Evolutionary conservation across 2,113 vertebrate genomes (phyloP).

Genomic region (Myotis yumanensis): DNA sequence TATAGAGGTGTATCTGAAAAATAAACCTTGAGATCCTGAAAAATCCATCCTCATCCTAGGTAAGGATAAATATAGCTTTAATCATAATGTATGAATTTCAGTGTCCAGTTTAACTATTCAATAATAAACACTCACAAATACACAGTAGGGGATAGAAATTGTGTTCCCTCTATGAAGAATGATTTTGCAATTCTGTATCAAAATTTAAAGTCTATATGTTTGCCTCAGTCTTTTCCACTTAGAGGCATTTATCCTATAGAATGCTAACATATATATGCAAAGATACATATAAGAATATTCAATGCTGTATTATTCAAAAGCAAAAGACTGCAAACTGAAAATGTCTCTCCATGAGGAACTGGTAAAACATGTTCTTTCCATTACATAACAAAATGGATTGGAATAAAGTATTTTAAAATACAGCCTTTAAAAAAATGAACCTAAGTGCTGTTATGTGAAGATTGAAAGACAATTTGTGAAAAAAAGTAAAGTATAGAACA

Average conservation of each 20-base stretch:
- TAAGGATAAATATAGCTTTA: neutral
- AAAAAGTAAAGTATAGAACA: neutral
- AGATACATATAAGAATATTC: neutral
- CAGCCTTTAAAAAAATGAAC: neutral
- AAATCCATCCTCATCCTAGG: neutral
- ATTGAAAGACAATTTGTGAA: neutral
- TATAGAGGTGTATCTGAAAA: conserved; percentile 6
- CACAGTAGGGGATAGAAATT: neutral
- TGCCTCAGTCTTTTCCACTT: neutral
- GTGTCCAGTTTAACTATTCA: neutral
- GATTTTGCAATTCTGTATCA: neutral
- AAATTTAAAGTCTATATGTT: neutral
- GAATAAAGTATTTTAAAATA: neutral
- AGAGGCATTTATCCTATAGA: neutral
- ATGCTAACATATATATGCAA: neutral
- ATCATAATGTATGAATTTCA: neutral
- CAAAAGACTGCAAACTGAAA: neutral
- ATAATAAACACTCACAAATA: conserved; percentile 22
- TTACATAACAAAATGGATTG: neutral
- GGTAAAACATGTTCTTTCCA: neutral
- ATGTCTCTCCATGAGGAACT: neutral
- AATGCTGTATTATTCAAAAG: conserved; percentile 1
- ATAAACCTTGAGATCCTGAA: neutral
- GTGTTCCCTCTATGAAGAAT: neutral
- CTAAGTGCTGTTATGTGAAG: neutral